These are phyloP conservation scores for Mesitornis unicolor DNA, from an alignment of 2,113 vertebrate genomes.

Conservation along the genomic window DNA sequence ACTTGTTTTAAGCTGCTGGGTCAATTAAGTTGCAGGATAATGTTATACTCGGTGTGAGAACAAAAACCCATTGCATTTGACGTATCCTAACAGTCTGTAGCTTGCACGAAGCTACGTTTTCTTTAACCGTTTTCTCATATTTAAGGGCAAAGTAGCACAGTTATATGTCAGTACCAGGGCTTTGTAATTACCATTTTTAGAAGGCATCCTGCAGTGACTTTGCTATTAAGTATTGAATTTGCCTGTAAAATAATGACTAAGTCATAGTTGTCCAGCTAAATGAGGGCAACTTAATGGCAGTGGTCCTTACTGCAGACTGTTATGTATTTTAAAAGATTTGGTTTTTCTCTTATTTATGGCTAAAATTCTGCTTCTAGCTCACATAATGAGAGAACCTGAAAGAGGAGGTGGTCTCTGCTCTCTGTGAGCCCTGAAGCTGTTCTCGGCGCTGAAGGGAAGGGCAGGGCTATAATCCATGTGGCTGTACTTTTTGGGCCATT, in stretches of 20 bases:
- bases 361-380: background rate
- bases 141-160: background rate
- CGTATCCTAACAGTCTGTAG: background rate
- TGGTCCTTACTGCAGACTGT: background rate
- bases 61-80: background rate
- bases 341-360: background rate
- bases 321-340: background rate
- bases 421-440: background rate
- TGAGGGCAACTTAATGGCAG: background rate
- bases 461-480: background rate
- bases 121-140: background rate
- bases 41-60: background rate
- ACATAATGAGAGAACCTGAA: background rate
- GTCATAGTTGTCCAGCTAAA: background rate
- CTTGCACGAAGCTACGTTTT: background rate
- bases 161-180: background rate
- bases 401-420: background rate
- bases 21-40: background rate
- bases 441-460: background rate
- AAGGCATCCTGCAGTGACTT: background rate
- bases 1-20: background rate
- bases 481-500: background rate
- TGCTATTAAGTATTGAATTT: background rate
- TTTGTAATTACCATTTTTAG: background rate
- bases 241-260: background rate